Evolutionary conservation across 1,140 invertebrate genomes (phyloP), one percentile per base, ranked within the genome.

Genomic region (Zaprionus gabonicus): DNA sequence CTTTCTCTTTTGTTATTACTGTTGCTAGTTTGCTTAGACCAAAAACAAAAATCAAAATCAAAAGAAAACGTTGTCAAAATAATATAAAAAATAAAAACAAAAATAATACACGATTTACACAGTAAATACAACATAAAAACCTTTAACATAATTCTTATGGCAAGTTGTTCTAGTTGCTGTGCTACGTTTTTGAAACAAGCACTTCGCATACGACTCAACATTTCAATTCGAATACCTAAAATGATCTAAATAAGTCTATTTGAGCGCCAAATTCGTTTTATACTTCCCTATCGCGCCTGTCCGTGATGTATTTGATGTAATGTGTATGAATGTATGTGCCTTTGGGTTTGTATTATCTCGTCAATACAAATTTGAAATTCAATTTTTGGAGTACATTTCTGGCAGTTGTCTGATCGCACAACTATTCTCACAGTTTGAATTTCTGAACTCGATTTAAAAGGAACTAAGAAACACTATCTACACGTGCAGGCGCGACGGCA

Each of bases 161-260:
- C 87, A 88, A 88, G 79, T 71, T 73, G 53, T 87, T 83, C 31
- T 34, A 34, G 68, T 71, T 78, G 20, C 46, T 34, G 55, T 75
- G 60, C 41, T 76, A 67, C 81, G 67, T 84, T 88, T 88, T 78
- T 57, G 12, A 88, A 88, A 88, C 75, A 68, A 66, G 34, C 64
- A 79, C 77, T 75, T 64, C 55, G 82, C 78, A 69, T 58, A 82
- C 81, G 77, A 85, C 6, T 46, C 41, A 91, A 81, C 59, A 77
- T 51, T 70, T 78, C 57, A 83, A 91, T 85, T 85, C 62, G 76
- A 82, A 77, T 87, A 81, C 74, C 77, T 91, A 84, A 84, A 76
- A 88, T 83, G 76, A 62, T 79, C 78, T 90, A 91, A 91, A 91
- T 83, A 92, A 92, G 83, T 87, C 83, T 92, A 92, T 92, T 92